A percentile compares a stretch with the other conserved stretches of the same genome.
Conservation (phyloP, 1,140 invertebrate genomes). For the fruit fly (Drosophila melanogaster) region DNA sequence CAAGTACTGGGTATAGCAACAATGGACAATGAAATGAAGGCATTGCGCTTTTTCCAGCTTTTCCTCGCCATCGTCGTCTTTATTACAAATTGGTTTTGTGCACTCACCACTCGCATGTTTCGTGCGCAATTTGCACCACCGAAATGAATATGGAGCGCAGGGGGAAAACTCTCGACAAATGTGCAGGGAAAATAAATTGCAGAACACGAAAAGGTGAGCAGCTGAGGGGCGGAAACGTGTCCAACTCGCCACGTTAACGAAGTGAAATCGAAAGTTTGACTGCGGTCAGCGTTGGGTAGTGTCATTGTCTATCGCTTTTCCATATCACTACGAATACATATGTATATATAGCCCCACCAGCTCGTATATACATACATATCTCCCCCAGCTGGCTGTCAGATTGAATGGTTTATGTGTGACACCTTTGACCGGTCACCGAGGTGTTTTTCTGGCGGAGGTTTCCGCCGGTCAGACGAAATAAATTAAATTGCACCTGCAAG, state of each 20-base stretch:
- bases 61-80: conserved; percentile 67
- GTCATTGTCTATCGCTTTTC: conserved; percentile 43
- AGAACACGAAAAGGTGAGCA: conserved; percentile 44
- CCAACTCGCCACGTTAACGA: conserved; percentile 72
- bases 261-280: conserved; percentile 78
- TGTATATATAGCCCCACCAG: not conserved
- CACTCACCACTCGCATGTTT: conserved; percentile 71
- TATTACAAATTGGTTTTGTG: conserved; percentile 83
- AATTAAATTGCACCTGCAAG: conserved; percentile 55
- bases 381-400: conserved; percentile 59
- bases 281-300: conserved; percentile 63
- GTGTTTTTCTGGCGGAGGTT: conserved; percentile 37
- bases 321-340: conserved; percentile 17
- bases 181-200: conserved; percentile 43
- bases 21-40: conserved; percentile 38
- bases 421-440: conserved; percentile 73
- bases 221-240: conserved; percentile 60
- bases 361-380: not conserved
- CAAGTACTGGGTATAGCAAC: conserved; percentile 1
- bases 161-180: conserved; percentile 36
- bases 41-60: conserved; percentile 54
- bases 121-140: conserved; percentile 73
- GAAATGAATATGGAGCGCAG: conserved; percentile 68
- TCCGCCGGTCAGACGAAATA: conserved; percentile 56
- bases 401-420: conserved; percentile 82